A percentile compares a stretch with the other conserved stretches of the same genome.
These are phyloP conservation scores for Ictidomys tridecemlineatus DNA, from an alignment of 2,113 vertebrate species.

Conservation along the genomic window DNA sequence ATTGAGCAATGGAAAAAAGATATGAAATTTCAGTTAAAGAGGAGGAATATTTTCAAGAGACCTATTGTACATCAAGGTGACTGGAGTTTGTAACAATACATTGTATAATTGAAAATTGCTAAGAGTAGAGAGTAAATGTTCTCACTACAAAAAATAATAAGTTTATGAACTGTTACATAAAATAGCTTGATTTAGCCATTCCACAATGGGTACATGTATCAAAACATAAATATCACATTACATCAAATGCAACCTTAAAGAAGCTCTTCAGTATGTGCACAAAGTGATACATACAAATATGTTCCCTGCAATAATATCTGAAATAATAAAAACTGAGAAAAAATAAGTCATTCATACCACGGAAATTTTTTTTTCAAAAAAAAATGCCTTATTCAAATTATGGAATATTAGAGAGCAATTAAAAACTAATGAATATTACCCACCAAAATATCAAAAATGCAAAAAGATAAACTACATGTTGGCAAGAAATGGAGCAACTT, in stretches of 20 bases:
- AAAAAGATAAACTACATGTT: background rate
- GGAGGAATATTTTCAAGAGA: background rate
- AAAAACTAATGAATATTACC: constrained; percentile 13
- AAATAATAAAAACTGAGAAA: background rate
- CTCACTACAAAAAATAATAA: background rate
- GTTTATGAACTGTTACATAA: background rate
- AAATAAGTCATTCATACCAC: background rate
- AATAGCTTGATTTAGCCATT: background rate
- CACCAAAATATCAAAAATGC: background rate
- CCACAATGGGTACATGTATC: background rate
- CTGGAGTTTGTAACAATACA: background rate
- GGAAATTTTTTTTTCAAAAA: constrained; percentile 31
- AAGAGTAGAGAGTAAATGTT: background rate
- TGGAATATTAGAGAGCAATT: background rate
- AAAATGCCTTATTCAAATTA: background rate
- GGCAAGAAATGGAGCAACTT: background rate
- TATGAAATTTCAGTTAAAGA: background rate
- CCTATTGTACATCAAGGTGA: background rate
- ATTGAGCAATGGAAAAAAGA: background rate
- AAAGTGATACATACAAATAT: background rate
- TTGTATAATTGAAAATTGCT: background rate
- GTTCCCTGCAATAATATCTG: background rate
- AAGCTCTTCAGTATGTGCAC: background rate
- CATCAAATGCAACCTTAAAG: background rate
- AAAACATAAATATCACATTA: background rate